Evolutionary conservation across 2,113 vertebrate species (phyloP), one percentile per base, ranked within the genome.

Genomic region (Otocyon megalotis): DNA sequence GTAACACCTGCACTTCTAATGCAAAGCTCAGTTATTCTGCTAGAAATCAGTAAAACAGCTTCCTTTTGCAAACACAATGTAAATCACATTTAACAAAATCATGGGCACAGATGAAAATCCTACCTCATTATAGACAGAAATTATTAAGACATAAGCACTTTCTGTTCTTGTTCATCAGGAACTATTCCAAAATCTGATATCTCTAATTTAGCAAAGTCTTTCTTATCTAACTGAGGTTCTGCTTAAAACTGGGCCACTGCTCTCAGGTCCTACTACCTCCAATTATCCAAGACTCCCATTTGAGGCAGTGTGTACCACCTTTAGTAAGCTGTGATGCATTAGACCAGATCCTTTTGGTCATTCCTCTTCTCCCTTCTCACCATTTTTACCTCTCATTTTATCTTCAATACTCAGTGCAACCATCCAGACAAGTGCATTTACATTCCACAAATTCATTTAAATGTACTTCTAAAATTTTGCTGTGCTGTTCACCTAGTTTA

Each of bases 61-160:
- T 84, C 19, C 62, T 86, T 67, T 74, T 77, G 69, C 26, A 97
- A 95, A 85, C 50, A 62, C 37, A 93, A 81, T 69, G 63, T 80
- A 80, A 94, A 88, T 81, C 48, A 65, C 48, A 85, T 30, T 74
- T 92, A 92, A 67, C 62, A 84, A 65, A 91, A 82, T 71, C 43
- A 50, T 50, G 37, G 76, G 37, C 48, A 60, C 60, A 26, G 37
- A 88, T 81, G 48, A 20, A 77, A 88, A 60, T 43, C 89, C 32
- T 14, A n/a, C 28, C 81, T 84, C 56, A 63, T 67, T 82, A 82
- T 30, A 74, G 53, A 54, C 48, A 50, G 76, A 91, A 50, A 88
- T 82, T 35, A 48, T n/a, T 67, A 48, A n/a, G 3, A 50, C 37
- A 1, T 50, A 20, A 72, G 53, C 15, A 26, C 65, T 88, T 93